phyloP scores from a whole-genome alignment of 2,113 vertebrate species.

The Nerophis lumbriciformis region DNA sequence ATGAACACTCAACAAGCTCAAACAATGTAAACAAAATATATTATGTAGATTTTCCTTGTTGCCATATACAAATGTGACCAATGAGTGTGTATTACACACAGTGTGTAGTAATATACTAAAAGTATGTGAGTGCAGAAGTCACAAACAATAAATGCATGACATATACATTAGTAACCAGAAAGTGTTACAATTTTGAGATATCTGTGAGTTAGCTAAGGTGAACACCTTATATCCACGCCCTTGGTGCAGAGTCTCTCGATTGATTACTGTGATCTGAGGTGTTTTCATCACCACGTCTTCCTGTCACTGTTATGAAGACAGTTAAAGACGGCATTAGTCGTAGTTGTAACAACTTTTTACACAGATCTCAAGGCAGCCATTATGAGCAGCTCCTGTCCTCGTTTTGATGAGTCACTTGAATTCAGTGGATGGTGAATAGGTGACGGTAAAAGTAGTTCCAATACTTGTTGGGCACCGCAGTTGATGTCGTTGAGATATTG shows the following conservation, averaged over 20 bases:
- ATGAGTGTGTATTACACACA: neutral
- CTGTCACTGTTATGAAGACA: too few species aligned
- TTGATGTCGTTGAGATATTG: too few species aligned
- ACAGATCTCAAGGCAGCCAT: too few species aligned
- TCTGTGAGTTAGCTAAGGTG: too few species aligned
- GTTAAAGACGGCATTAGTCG: too few species aligned
- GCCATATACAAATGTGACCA: neutral
- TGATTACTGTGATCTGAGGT: too few species aligned
- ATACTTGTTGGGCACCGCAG: neutral
- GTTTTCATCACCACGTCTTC: too few species aligned
- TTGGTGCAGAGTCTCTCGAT: too few species aligned
- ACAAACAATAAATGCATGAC: neutral
- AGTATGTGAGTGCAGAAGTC: neutral
- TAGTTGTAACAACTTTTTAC: too few species aligned
- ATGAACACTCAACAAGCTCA: neutral
- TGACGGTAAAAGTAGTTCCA: neutral
- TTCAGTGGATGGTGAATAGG: neutral
- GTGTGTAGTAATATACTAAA: constrained; percentile 3
- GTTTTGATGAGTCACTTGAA: neutral
- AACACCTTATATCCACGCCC: too few species aligned
- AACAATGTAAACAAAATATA: neutral
- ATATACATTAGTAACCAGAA: neutral
- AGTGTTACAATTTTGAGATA: too few species aligned
- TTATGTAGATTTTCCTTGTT: neutral
- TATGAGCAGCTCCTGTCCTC: neutral